These are phyloP conservation scores for Lasioglossum marginatum DNA, from an alignment of 2,888 invertebrate species.

Conservation along the genomic window DNA sequence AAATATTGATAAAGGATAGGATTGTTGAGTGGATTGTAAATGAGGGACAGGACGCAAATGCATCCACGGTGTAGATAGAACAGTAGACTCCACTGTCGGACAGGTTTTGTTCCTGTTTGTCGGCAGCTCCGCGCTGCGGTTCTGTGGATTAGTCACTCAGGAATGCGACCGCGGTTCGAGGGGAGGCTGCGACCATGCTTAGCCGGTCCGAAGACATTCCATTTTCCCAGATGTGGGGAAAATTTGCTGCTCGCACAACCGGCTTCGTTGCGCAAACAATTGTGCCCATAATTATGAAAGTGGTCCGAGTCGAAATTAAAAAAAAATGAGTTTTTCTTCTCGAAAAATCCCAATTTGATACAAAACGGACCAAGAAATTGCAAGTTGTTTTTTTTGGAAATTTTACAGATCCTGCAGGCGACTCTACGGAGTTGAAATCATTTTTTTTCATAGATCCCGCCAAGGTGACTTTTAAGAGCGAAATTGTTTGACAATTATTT, in stretches of 20 bases:
- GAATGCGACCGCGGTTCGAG: conserved; percentile 62
- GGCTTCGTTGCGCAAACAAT: not conserved
- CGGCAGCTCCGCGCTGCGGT: conserved; percentile 30
- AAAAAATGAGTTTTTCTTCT: no score
- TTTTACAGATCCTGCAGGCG: not conserved
- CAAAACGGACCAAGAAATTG: not conserved
- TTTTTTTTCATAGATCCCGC: not conserved
- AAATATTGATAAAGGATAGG: not conserved
- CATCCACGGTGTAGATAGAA: not conserved
- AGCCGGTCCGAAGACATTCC: conserved; percentile 38
- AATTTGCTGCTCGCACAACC: not conserved
- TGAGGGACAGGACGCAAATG: not conserved
- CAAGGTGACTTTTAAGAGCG: not conserved
- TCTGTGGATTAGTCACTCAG: conserved; percentile 71
- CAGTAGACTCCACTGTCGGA: conserved; percentile 9
- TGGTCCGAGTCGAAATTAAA: no score
- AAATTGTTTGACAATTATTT: not conserved
- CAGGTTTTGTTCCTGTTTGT: conserved; percentile 29
- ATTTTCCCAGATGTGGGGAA: conserved; percentile 18
- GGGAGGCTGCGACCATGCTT: conserved; percentile 25
- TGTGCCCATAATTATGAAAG: no score
- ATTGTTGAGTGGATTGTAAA: no score
- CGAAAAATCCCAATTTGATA: not conserved
- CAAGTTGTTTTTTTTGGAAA: not conserved
- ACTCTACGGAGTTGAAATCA: not conserved